A percentile compares a stretch with the other conserved stretches of the same genome.
phyloP scores from a whole-genome alignment of 1,140 invertebrate genomes.

The Tetranychus cinnabarinus region DNA sequence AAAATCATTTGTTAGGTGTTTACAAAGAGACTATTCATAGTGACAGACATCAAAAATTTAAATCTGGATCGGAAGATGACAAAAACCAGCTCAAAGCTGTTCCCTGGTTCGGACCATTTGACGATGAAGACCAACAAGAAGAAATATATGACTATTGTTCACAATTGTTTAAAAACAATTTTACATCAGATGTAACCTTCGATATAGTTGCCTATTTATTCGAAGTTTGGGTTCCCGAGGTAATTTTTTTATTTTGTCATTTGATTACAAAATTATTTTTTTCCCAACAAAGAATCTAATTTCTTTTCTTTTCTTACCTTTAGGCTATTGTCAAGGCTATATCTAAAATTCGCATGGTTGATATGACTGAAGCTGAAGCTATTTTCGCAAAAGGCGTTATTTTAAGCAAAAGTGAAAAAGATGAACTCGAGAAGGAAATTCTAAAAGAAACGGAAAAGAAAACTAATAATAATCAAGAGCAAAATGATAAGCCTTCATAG shows the following conservation, averaged over 20 bases:
- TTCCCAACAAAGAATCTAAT: no score
- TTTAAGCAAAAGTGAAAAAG: slow-evolving; percentile 1
- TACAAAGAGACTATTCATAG: slow-evolving; percentile 1
- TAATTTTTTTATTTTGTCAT: background rate
- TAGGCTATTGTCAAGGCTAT: slow-evolving; percentile 4
- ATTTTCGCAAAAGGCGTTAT: slow-evolving; percentile 2
- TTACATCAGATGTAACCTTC: background rate
- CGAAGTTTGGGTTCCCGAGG: slow-evolving; percentile 11
- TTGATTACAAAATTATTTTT: background rate
- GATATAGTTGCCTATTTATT: slow-evolving; percentile 8
- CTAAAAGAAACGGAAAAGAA: slow-evolving; percentile 1
- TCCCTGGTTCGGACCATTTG: slow-evolving; percentile 9
- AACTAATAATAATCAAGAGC: background rate
- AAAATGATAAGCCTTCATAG: background rate
- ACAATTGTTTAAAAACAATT: slow-evolving; percentile 7
- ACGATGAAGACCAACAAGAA: slow-evolving; percentile 10
- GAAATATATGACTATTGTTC: slow-evolving; percentile 9
- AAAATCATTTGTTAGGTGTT: slow-evolving; percentile 2
- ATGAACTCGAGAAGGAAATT: background rate
- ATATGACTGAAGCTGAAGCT: background rate
- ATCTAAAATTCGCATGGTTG: background rate
- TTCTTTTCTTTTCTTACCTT: background rate
- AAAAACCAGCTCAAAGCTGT: slow-evolving; percentile 1
- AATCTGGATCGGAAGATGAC: background rate
- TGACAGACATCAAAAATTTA: slow-evolving; percentile 4